Base-by-base conservation (phyloP, 2,888 invertebrate species). In the Eupithecia insigniata region DNA sequence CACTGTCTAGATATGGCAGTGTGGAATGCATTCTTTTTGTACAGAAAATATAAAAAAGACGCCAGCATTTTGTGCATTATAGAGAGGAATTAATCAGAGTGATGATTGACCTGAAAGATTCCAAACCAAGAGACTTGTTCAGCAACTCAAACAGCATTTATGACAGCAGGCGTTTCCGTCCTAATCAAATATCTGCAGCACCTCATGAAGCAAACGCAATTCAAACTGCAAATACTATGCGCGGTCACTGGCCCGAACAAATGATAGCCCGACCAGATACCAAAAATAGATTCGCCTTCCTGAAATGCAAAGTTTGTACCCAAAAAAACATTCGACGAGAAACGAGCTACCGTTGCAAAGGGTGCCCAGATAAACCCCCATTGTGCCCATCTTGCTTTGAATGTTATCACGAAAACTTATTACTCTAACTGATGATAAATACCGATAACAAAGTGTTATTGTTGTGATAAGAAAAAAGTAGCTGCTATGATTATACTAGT, bases 271-370 rank as follows among this genome's bases (percentile, higher is more conserved):
- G 67, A 70, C 34, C 61, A 14, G 67, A 64, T 51, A 62, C 62
- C 46, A 46, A 46, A 46, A 46, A 46, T 18, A 46, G 18, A 46
- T 46, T 46, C 43, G 43, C 18, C 39, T 79, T 78, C 55, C 69
- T 79, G 28, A 77, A 76, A 66, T 81, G 79, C 67, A 70, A 71
- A 70, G 77, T 80, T 55, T 79, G 81, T 73, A 65, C 74, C 14
- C 75, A 79, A 71, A 71, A 78, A 34, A 75, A 77, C 32, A 70
- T 73, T 26, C 58, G 69, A 39, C 69, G 67, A 66, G 74, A 79
- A 69, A 77, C 79, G 26, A 71, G 75, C 64, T 75, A 74, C 62
- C 71, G 73, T 12, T 79, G 76, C 58, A 76, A 74, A 32, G 75
- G 72, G 34, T 77, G 74, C 65, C 51, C 60, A 32, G 66, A 68